These are phyloP conservation scores for Burhinus oedicnemus DNA, from an alignment of 2,113 vertebrate species.

Conservation along the genomic window DNA sequence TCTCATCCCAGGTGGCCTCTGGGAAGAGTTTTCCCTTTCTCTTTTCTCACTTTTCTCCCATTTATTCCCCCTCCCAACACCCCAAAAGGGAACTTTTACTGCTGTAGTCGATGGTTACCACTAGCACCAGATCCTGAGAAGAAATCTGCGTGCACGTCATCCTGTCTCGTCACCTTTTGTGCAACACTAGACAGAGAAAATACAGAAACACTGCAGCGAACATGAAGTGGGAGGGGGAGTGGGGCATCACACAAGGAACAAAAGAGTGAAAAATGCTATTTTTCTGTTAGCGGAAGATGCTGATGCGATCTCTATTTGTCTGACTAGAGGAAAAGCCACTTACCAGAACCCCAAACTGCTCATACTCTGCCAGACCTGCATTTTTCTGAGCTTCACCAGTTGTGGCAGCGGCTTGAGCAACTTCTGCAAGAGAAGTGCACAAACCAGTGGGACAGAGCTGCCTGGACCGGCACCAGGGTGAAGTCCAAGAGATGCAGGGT, in stretches of 20 bases:
- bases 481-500: not conserved
- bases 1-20: not conserved
- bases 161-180: not conserved
- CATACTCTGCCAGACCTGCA: conserved; percentile 84
- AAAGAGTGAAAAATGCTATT: not conserved
- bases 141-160: no score
- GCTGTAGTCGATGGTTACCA: not conserved
- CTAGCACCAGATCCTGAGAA: not conserved
- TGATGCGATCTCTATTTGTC: not conserved
- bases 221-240: rapidly evolving
- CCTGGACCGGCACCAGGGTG: not conserved
- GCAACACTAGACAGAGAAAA: rapidly evolving
- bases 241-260: not conserved
- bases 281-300: not conserved
- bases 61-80: rapidly evolving
- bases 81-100: not conserved
- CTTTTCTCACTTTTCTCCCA: not conserved
- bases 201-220: not conserved
- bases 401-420: conserved; percentile 85
- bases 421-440: conserved; percentile 70
- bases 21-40: not conserved
- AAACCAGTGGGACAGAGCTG: not conserved
- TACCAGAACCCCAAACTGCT: conserved; percentile 89
- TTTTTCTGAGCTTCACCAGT: conserved; percentile 76
- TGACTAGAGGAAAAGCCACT: conserved; percentile 30